phyloP scores from a whole-genome alignment of 2,888 invertebrate genomes.

The Tachina lurida region DNA sequence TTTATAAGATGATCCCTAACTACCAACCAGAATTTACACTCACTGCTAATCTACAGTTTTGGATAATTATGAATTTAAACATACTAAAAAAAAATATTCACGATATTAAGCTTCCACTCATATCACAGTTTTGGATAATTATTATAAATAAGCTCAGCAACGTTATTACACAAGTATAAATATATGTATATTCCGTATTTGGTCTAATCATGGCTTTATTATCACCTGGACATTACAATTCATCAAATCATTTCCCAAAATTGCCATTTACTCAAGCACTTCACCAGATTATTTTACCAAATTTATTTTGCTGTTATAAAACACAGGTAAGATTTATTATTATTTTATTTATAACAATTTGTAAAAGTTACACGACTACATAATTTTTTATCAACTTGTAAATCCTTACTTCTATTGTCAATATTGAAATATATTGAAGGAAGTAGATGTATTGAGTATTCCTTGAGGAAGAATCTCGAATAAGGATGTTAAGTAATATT shows the following conservation, averaged over 20 bases:
- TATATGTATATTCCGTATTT: background rate
- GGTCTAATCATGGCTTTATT: background rate
- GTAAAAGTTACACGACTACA: too few species aligned
- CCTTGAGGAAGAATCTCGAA: too few species aligned
- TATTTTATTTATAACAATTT: too few species aligned
- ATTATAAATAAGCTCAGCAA: background rate
- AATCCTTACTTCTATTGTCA: too few species aligned
- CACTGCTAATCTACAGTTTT: background rate
- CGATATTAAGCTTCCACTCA: too few species aligned
- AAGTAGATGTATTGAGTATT: too few species aligned
- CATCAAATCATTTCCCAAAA: background rate
- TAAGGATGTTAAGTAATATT: too few species aligned
- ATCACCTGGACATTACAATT: background rate
- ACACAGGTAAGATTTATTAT: too few species aligned
- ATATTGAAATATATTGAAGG: too few species aligned
- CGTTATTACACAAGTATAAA: background rate
- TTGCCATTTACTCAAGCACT: background rate
- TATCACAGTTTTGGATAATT: background rate
- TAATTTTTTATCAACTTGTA: too few species aligned
- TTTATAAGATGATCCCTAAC: constrained; percentile 1
- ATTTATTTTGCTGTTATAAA: background rate
- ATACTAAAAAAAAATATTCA: too few species aligned
- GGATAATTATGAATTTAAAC: too few species aligned
- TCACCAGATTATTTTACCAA: background rate
- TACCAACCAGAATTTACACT: background rate